Conservation (phyloP, 2,113 vertebrate species). For the Corythornis madagascariensis region DNA sequence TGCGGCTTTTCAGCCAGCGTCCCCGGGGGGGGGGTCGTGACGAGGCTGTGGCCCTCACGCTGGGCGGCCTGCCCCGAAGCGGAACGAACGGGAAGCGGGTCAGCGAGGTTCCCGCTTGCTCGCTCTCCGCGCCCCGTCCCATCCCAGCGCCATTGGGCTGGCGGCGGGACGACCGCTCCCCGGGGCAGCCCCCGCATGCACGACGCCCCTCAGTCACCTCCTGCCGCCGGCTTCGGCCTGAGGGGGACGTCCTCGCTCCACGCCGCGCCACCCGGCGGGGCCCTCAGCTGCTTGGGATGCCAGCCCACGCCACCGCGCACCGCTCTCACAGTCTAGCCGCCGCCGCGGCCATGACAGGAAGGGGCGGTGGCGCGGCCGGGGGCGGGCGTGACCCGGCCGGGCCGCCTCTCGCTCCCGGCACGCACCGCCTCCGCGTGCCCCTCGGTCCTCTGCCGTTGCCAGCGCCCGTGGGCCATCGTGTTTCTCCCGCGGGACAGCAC, state of each 20-base stretch:
- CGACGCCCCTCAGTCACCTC: background rate
- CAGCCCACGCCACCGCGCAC: background rate
- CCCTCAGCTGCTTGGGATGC: background rate
- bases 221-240: background rate
- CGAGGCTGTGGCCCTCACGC: background rate
- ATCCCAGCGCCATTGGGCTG: background rate
- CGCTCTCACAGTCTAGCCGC: background rate
- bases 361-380: constrained; percentile 4
- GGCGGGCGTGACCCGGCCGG: background rate
- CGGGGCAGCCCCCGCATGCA: background rate
- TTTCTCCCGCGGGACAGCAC: no score
- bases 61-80: background rate
- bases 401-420: background rate
- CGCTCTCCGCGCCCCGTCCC: background rate
- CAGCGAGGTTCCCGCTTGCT: background rate
- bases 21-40: rapidly evolving
- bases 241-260: background rate
- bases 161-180: background rate
- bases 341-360: constrained; percentile 31
- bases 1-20: background rate
- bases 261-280: background rate
- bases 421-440: background rate
- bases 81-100: background rate
- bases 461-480: no score
- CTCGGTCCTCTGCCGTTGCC: rapidly evolving